Conservation (phyloP, 2,797 vertebrate genomes). For the Chaunax sp. region DNA sequence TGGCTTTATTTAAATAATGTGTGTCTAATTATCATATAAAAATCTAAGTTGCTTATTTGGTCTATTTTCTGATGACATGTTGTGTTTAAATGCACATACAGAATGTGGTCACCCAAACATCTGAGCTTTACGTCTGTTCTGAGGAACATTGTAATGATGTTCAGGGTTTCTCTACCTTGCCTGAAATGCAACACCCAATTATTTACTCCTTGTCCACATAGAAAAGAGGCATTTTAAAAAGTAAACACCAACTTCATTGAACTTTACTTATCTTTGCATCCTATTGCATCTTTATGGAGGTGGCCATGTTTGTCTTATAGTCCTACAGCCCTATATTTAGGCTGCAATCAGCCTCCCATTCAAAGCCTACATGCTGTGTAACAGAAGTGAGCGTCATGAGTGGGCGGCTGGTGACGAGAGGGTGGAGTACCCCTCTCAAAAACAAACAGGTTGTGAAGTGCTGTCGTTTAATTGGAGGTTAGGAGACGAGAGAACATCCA, state of each 20-base stretch:
- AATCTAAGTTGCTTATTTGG: too few relatives aligned
- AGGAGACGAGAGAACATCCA: conserved; percentile 2
- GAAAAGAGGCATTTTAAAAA: background rate
- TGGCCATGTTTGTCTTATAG: conserved; percentile 20
- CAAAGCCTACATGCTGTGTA: conserved; percentile 14
- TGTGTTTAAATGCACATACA: too few relatives aligned
- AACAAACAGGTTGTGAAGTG: conserved; percentile 51
- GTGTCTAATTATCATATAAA: too few relatives aligned
- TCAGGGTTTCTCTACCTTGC: background rate
- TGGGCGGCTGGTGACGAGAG: conserved; percentile 35
- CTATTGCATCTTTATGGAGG: conserved; percentile 9
- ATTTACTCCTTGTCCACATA: background rate
- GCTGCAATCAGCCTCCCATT: conserved; percentile 42
- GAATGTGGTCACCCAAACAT: too few relatives aligned
- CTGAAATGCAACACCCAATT: background rate
- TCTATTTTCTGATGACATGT: too few relatives aligned
- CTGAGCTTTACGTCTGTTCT: too few relatives aligned
- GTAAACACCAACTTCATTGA: background rate
- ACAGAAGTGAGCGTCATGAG: conserved; percentile 43
- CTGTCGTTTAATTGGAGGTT: conserved; percentile 25
- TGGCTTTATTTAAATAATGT: too few relatives aligned
- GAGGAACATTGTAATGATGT: background rate
- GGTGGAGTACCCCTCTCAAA: conserved; percentile 35
- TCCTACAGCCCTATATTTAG: conserved; percentile 36
- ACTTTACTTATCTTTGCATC: background rate